These are phyloP conservation scores for Neoarius graeffei DNA, from an alignment of 2,113 vertebrate genomes.

Conservation along the genomic window DNA sequence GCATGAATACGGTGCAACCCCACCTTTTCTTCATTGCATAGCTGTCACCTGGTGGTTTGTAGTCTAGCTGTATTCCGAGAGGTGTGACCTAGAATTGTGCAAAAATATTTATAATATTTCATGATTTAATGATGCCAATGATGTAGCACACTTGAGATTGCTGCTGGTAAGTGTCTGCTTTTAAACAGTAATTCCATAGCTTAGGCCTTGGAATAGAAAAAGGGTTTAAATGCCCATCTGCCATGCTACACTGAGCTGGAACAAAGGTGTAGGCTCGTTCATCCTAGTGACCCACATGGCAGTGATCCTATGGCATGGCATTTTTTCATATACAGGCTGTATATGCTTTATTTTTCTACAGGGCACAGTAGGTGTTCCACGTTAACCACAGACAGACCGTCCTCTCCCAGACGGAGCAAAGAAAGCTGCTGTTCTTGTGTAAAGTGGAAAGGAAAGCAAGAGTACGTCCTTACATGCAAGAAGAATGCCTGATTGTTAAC, in stretches of 20 bases:
- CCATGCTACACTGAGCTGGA: conserved; percentile 3
- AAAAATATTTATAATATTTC: background rate
- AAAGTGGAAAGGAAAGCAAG: background rate
- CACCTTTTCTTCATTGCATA: conserved; percentile 46
- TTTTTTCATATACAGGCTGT: conserved; percentile 26
- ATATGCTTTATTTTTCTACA: conserved; percentile 23
- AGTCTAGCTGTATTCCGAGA: background rate
- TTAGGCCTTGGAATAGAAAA: conserved; percentile 15
- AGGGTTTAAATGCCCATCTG: conserved; percentile 1
- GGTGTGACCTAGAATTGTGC: conserved; percentile 5
- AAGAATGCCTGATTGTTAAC: conserved; percentile 39
- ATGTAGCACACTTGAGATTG: background rate
- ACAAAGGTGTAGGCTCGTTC: background rate
- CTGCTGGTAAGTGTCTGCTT: background rate
- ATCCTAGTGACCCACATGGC: conserved; percentile 21
- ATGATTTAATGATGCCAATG: background rate
- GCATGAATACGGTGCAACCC: conserved; percentile 37
- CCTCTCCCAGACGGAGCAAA: conserved; percentile 6
- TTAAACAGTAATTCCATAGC: background rate
- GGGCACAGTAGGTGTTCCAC: conserved; percentile 31
- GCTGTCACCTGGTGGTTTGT: conserved; percentile 18
- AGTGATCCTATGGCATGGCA: background rate
- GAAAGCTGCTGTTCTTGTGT: background rate
- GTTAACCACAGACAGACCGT: conserved; percentile 9
- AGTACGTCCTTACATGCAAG: conserved; percentile 16